Evolutionary conservation across 2,888 invertebrate species (phyloP).

Genomic region (Caenorhabditis sp.): DNA sequence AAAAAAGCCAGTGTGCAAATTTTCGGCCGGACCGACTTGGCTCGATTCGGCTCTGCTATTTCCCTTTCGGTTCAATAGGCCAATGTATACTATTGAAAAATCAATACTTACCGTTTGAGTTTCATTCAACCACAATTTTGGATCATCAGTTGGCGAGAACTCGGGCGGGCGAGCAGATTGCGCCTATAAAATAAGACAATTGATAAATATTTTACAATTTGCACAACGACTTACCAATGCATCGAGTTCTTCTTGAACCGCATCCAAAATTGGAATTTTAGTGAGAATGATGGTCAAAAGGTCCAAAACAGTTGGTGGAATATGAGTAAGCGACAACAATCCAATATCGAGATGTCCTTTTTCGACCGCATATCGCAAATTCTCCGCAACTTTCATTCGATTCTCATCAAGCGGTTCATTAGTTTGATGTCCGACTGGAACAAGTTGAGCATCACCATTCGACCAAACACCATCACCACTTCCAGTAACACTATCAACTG

Average conservation of each 20-base stretch:
- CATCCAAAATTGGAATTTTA: constrained; percentile 36
- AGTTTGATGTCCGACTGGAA: neutral
- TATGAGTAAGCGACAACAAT: constrained; percentile 32
- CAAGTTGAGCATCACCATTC: neutral
- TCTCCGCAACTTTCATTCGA: constrained; percentile 29
- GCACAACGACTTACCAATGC: constrained; percentile 11
- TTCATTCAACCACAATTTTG: constrained; percentile 30
- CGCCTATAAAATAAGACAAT: neutral
- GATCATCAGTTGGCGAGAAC: constrained; percentile 10
- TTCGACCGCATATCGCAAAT: constrained; percentile 34
- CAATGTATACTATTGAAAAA: neutral
- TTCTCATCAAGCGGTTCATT: constrained; percentile 14
- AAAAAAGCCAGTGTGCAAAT: too few relatives aligned
- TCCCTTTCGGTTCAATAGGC: too few relatives aligned
- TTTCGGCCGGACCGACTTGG: too few relatives aligned
- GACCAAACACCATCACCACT: constrained; percentile 7
- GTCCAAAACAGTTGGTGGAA: constrained; percentile 36
- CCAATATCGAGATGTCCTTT: constrained; percentile 35
- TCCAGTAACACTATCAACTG: neutral
- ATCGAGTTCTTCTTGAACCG: constrained; percentile 23
- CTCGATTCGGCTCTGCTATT: too few relatives aligned
- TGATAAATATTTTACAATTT: constrained; percentile 1
- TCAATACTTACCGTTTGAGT: constrained; percentile 21
- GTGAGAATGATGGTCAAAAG: constrained; percentile 32
- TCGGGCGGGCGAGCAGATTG: constrained; percentile 18